Evolutionary conservation across 1,140 invertebrate genomes (phyloP).

Genomic region (Drosophila teissieri): DNA sequence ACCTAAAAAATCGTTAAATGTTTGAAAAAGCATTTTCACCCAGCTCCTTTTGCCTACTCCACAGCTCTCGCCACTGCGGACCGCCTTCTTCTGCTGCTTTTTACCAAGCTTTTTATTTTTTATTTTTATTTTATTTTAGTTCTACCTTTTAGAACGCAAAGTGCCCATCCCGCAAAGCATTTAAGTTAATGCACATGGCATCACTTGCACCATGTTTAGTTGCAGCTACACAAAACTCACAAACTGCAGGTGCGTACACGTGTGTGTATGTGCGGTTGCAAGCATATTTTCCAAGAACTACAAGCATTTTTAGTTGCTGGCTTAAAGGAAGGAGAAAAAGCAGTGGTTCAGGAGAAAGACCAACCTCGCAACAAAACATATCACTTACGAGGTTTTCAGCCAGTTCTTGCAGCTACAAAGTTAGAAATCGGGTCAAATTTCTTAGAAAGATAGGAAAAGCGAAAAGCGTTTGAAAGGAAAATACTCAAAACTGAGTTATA

Average conservation of each 20-base stretch:
- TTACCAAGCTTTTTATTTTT: conserved; percentile 16
- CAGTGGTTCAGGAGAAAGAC: background rate
- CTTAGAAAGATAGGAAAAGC: too few relatives aligned
- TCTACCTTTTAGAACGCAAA: conserved; percentile 73
- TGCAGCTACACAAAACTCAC: conserved; percentile 28
- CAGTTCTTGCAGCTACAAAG: too few relatives aligned
- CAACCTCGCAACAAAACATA: too few relatives aligned
- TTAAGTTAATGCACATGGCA: conserved; percentile 79
- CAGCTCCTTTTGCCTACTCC: conserved; percentile 24
- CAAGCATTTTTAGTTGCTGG: conserved; percentile 1
- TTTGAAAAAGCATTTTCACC: conserved; percentile 41
- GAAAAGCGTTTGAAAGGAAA: background rate
- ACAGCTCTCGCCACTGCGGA: conserved; percentile 11
- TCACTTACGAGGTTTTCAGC: too few relatives aligned
- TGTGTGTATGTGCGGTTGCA: conserved; percentile 2
- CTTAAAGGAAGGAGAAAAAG: background rate
- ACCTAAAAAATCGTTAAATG: conserved; percentile 70
- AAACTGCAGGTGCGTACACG: conserved; percentile 44
- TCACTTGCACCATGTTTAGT: conserved; percentile 28
- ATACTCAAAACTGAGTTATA: background rate
- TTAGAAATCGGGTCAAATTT: too few relatives aligned
- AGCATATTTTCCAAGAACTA: background rate
- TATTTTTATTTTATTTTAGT: conserved; percentile 32
- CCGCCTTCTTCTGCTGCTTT: conserved; percentile 6
- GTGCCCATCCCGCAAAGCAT: conserved; percentile 80